Base-by-base conservation (phyloP, 2,888 invertebrate species). In the Syritta pipiens region DNA sequence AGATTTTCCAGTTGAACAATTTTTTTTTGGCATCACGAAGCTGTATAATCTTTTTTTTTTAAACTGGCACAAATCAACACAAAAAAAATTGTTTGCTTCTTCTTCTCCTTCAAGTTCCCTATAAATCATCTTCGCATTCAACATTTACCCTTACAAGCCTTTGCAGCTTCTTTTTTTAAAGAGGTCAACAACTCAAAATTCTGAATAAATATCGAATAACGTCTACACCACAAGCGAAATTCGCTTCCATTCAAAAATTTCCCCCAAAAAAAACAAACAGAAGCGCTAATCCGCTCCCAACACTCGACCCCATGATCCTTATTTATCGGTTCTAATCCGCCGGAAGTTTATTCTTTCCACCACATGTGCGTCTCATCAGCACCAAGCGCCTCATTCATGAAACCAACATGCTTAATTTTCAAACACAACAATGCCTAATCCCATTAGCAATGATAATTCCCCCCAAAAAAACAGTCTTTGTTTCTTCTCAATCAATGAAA, bases 401-500 rank as follows among this genome's bases (percentile, higher is more conserved):
- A 35, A 24, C 22, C 37, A 37, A 53, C 22, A 9, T 51, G 32
- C 22, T 5, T 53, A 53, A 53, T 51, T 35, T 22, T 7, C 30
- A 22, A 14, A 37, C 53, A 53, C 22, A 24, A 12, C 10, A 53
- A 9, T 12, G 17, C 14, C 22, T 53, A 37, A 53, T 37, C 53
- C 53, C 37, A 37, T 53, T 37, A 24, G 24, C 22, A 53, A 26
- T 37, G 14, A 24, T 37, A 37, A 53, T 53, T 17, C 37, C 24
- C 24, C 37, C 14, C n/a, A 14, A n/a, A 24, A 17, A 17, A 37
- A 37, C 14, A 14, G 14, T 4, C 12, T 12, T 6, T 14, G 2
- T 35, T 14, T 35, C 14, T 35, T 35, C 12, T 14, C 35, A 35
- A 35, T 5, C 35, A 35, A n/a, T n/a, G n/a, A 14, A 35, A 35